These are phyloP conservation scores for Florisuga fusca DNA, from an alignment of 2,797 vertebrate genomes.

Conservation along the genomic window DNA sequence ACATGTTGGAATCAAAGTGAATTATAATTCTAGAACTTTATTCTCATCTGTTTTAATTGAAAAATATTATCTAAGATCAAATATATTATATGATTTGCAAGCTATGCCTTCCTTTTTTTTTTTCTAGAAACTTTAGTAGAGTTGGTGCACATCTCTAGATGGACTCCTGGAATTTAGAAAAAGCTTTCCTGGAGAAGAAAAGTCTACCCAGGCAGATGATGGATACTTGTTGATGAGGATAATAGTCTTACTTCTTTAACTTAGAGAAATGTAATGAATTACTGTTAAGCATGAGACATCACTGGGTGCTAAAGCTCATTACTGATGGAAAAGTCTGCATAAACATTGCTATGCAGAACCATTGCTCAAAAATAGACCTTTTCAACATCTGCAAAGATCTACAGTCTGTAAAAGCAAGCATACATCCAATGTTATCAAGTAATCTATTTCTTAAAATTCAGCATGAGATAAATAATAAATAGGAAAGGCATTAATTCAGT, in stretches of 20 bases:
- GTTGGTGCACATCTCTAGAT: background rate
- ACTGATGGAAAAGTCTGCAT: background rate
- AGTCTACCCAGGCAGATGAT: background rate
- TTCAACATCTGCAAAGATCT: background rate
- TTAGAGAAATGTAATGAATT: background rate
- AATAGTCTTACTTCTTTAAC: background rate
- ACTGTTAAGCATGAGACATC: background rate
- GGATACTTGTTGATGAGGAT: background rate
- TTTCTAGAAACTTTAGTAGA: background rate
- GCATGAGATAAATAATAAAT: background rate
- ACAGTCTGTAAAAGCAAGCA: background rate
- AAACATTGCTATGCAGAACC: background rate
- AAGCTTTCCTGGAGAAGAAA: background rate
- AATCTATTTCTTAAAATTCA: slow-evolving; percentile 11
- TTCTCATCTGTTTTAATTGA: background rate
- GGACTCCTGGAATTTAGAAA: background rate
- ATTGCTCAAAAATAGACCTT: background rate
- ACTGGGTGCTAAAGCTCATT: background rate
- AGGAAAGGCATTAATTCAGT: background rate
- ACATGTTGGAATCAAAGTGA: background rate
- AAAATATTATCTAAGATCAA: background rate
- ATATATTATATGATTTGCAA: background rate
- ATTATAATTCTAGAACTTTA: background rate
- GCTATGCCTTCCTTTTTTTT: background rate
- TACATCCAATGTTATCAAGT: background rate